These are phyloP conservation scores for Patiria pectinifera DNA, from an alignment of 53 echinoderm and acorn worm species.

Conservation along the genomic window DNA sequence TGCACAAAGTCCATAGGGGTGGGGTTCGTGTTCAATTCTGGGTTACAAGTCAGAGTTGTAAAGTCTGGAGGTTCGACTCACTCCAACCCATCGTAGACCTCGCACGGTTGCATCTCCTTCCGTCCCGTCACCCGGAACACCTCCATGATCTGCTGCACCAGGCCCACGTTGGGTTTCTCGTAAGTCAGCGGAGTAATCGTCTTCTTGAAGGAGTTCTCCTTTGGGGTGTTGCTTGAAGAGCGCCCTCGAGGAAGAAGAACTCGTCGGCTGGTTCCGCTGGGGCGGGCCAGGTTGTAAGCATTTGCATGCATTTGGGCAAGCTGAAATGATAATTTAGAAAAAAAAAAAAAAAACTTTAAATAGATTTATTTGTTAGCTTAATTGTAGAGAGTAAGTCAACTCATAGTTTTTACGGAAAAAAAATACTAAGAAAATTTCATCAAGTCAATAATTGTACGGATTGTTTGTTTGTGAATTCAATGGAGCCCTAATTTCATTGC, in stretches of 20 bases:
- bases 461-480: no score
- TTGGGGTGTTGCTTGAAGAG: constrained; percentile 2
- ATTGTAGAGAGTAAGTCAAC: not conserved
- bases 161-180: constrained; percentile 73
- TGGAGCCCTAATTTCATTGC: no score
- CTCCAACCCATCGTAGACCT: constrained; percentile 86
- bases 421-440: no score
- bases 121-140: constrained; percentile 65
- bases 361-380: not conserved
- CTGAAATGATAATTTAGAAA: not conserved
- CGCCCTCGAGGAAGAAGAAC: constrained; percentile 30
- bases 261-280: constrained; percentile 3
- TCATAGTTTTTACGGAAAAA: no score
- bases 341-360: not conserved
- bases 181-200: constrained; percentile 23
- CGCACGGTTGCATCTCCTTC: constrained; percentile 92
- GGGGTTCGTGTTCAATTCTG: no score
- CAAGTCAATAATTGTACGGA: no score
- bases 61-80: constrained; percentile 56
- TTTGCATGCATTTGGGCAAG: constrained; percentile 19
- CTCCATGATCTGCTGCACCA: constrained; percentile 83
- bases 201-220: constrained; percentile 47
- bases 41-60: no score
- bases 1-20: no score
- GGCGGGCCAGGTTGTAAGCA: constrained; percentile 35